A percentile compares a stretch with the other conserved stretches of the same genome.
Conservation (phyloP, 2,797 vertebrate genomes). For the Allenopithecus nigroviridis region DNA sequence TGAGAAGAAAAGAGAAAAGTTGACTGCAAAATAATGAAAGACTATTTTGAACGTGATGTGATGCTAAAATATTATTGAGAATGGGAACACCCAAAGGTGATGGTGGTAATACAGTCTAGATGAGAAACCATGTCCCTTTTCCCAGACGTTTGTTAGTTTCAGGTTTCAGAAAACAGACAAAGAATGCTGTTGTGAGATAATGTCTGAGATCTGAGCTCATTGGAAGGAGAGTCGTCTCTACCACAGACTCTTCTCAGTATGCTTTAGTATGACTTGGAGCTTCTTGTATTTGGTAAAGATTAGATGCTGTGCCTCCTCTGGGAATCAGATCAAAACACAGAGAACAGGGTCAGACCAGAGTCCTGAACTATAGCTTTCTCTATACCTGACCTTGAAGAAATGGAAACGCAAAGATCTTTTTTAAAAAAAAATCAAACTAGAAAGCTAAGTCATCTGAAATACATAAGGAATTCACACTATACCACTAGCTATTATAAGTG, state of each 20-base stretch:
- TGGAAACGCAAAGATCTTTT: background rate
- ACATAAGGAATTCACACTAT: background rate
- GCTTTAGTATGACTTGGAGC: background rate
- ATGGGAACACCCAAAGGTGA: background rate
- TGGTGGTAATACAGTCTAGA: background rate
- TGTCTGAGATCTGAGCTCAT: constrained; percentile 15
- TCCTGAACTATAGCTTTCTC: background rate
- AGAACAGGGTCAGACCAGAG: background rate
- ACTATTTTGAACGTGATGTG: background rate
- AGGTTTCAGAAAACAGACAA: background rate
- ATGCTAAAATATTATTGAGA: background rate
- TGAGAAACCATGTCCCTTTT: background rate
- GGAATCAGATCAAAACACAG: background rate
- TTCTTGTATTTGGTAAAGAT: background rate
- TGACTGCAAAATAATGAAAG: background rate
- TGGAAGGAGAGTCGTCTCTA: background rate
- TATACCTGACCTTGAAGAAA: background rate
- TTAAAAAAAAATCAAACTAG: background rate
- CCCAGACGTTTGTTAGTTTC: background rate
- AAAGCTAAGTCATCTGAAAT: background rate
- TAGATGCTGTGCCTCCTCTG: background rate
- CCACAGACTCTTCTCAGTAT: background rate
- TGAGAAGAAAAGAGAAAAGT: background rate
- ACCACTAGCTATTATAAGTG: background rate
- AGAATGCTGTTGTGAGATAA: background rate